phyloP scores from a whole-genome alignment of 2,113 vertebrate genomes.

The Nymphicus hollandicus region DNA sequence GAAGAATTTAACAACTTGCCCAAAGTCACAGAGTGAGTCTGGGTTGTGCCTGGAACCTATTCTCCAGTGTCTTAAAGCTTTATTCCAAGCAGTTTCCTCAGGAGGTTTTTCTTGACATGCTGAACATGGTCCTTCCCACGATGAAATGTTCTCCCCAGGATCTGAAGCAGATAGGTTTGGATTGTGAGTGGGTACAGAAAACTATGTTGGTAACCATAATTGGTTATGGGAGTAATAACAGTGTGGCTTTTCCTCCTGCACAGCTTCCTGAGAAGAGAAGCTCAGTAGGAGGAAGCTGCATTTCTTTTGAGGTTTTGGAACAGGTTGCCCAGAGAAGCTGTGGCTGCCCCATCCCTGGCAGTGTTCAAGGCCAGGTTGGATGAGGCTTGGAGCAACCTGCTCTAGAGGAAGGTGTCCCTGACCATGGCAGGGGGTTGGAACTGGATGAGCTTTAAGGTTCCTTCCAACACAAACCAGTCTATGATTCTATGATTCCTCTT shows the following conservation, averaged over 20 bases:
- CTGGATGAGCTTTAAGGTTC: not conserved
- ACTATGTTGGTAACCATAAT: not conserved
- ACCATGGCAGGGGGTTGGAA: not conserved
- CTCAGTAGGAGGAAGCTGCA: not conserved
- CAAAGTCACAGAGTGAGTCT: not conserved
- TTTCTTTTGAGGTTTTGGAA: not conserved
- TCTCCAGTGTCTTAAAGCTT: not conserved
- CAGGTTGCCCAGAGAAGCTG: not conserved
- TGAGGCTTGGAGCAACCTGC: not conserved
- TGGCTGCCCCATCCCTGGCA: not conserved
- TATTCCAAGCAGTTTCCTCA: not conserved
- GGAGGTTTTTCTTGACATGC: not conserved
- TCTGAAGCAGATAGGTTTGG: not conserved
- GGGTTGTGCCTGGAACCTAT: not conserved
- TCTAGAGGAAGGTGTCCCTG: not conserved
- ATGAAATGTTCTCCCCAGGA: not conserved
- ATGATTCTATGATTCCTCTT: not conserved
- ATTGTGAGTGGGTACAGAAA: not conserved
- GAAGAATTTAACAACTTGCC: not conserved
- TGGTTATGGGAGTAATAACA: not conserved
- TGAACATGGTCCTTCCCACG: not conserved
- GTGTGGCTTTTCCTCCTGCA: not conserved
- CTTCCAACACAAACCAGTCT: not conserved
- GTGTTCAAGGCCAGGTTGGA: not conserved
- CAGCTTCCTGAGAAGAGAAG: not conserved